Evolutionary conservation across 1,140 invertebrate species (phyloP), one percentile per base, ranked within the genome.

Genomic region (Heliconius hewitsoni): DNA sequence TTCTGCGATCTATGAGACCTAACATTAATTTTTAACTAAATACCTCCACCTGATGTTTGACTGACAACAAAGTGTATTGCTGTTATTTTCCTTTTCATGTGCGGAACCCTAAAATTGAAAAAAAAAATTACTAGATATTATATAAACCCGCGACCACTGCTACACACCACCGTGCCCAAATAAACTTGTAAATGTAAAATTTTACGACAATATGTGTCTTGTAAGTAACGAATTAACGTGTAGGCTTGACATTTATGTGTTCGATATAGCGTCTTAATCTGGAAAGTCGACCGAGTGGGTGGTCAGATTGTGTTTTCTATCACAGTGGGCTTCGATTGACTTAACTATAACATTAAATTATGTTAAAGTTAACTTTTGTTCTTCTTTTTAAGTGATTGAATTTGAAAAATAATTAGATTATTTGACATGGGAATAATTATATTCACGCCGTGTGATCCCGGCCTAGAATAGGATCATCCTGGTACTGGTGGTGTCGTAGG

Each of bases 191-290:
- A 27, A 66, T 66, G 11, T 66, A 66, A 16, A 66, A 30, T 66
- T 66, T 27, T 66, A 66, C 60, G 60, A 30, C 13, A 30, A 6
- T 30, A 30, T 4, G 60, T 66, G n/a, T 66, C 23, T 30, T 66
- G 23, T 66, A 27, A 66, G 60, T 30, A 66, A 60, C 57, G 9
- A 16, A 30, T 66, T 18, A 66, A 66, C 16, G 27, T 16, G 60
- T 66, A 66, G 60, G 60, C 23, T 30, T 66, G 60, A 66, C 60
- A 66, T 66, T 66, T 66, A 66, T 66, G 60, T 66, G 27, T 66
- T 66, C 27, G 60, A 66, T 66, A 66, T 30, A 66, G 60, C 55
- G 55, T 66, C 60, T 66, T 66, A 66, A 66, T 66, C 60, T 66
- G 23, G 30, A 66, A 30, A 13, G 11, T 30, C 4, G 3, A 27